Evolutionary conservation across 1,140 invertebrate genomes (phyloP), one percentile per base, ranked within the genome.

Genomic region (Cyphomyrmex costatus): DNA sequence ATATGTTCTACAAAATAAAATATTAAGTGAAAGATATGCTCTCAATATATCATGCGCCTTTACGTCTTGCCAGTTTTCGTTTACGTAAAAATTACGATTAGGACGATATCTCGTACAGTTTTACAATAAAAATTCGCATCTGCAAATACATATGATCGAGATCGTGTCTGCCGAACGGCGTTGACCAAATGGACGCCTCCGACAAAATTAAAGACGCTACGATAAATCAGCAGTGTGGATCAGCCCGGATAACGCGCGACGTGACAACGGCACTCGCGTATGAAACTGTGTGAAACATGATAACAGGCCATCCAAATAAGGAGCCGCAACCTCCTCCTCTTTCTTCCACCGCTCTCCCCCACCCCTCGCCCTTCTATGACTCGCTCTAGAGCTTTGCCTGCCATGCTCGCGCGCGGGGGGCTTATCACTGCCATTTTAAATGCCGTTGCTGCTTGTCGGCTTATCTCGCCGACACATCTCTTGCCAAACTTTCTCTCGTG

Each of bases 271-370:
- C 92, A 91, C 91, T 91, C 90, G 92, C 94, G 92, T 93, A 94
- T 95, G 94, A 95, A 95, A 95, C 94, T 93, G 92, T 93, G 94
- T 95, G 94, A 95, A 95, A 95, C 94, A 93, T 95, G 94, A 95
- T 95, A 95, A 95, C 93, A 95, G 93, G 94, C 92, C 93, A 88
- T 92, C 94, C 94, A 95, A 94, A 95, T 95, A 95, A 95, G 94
- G 94, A 94, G 94, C 88, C 92, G 86, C 89, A 86, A 91, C 76
- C 68, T 21, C 90, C 91, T 86, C 86, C 89, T 68, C 82, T 65
- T 86, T 61, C 77, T 30, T 8, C 51, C 16, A n/a, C 1, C 49
- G 10, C 49, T 16, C 14, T 6, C 42, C 7, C 12, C 2, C 51
- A 8, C 51, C 19, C 51, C 19, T 19, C 19, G 16, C 58, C 86